Conservation (phyloP, 2,888 invertebrate genomes). For the Himalopsyche tibetana region DNA sequence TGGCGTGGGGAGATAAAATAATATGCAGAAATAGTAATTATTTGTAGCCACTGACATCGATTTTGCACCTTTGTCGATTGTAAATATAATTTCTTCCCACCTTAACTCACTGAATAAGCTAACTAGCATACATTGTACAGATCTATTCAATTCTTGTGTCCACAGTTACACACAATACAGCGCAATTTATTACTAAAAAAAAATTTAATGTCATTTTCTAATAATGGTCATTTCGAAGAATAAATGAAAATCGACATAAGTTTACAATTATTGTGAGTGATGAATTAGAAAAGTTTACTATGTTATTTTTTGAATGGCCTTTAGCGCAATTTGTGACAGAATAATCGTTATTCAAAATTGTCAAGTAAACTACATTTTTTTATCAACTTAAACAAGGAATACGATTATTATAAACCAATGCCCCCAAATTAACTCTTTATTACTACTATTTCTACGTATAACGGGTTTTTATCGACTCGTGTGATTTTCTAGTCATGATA, state of each 20-base stretch:
- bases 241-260: too few species aligned
- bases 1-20: not conserved
- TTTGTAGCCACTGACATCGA: not conserved
- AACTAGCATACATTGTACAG: not conserved
- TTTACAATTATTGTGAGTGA: too few species aligned
- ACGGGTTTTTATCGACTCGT: not conserved
- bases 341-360: too few species aligned
- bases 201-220: not conserved
- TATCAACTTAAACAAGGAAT: not conserved
- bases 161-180: not conserved
- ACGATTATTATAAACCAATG: not conserved
- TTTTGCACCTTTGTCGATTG: not conserved
- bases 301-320: too few species aligned
- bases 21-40: not conserved
- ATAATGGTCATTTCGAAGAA: not conserved
- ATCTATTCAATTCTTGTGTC: not conserved
- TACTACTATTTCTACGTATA: not conserved
- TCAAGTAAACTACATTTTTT: too few species aligned
- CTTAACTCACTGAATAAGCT: not conserved
- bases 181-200: not conserved
- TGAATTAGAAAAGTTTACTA: too few species aligned
- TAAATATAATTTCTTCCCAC: conserved; percentile 12
- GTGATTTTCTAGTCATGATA: not conserved
- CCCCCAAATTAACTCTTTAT: not conserved
- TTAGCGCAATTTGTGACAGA: too few species aligned